Conservation (phyloP, 2,113 vertebrate genomes). For the Prochilodus magdalenae region DNA sequence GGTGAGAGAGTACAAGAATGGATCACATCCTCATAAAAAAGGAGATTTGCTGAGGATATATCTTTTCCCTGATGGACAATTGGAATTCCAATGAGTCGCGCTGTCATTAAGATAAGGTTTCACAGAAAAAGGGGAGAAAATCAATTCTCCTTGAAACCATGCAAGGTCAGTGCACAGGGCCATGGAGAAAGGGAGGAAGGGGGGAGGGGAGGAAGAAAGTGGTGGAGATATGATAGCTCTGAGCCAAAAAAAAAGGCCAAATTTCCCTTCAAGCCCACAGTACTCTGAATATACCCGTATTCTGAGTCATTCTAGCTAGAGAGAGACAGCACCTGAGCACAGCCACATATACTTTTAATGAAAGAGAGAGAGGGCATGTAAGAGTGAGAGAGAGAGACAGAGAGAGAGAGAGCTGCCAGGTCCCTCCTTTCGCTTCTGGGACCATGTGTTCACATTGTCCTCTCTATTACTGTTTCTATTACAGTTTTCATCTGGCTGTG, state of each 20-base stretch:
- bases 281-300: not conserved
- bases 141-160: slow-evolving; percentile 77
- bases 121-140: slow-evolving; percentile 68
- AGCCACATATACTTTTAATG: not conserved
- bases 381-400: no score
- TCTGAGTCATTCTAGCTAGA: slow-evolving; percentile 14
- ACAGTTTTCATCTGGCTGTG: not conserved
- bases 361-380: not conserved
- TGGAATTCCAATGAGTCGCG: slow-evolving; percentile 63
- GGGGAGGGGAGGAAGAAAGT: slow-evolving; percentile 31
- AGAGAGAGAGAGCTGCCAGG: not conserved
- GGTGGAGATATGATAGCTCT: slow-evolving; percentile 44
- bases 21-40: not conserved
- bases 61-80: slow-evolving; percentile 33
- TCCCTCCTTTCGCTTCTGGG: not conserved
- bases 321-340: not conserved
- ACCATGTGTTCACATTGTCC: not conserved
- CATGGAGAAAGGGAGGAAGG: slow-evolving; percentile 20
- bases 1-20: slow-evolving; percentile 59
- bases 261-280: slow-evolving; percentile 9
- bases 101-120: slow-evolving; percentile 72
- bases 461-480: slow-evolving; percentile 7
- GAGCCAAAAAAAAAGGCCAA: slow-evolving; percentile 23
- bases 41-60: slow-evolving; percentile 3
- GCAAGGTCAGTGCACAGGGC: slow-evolving; percentile 70